Conservation (phyloP, 1,140 invertebrate species). For the Lethrus apterus region DNA sequence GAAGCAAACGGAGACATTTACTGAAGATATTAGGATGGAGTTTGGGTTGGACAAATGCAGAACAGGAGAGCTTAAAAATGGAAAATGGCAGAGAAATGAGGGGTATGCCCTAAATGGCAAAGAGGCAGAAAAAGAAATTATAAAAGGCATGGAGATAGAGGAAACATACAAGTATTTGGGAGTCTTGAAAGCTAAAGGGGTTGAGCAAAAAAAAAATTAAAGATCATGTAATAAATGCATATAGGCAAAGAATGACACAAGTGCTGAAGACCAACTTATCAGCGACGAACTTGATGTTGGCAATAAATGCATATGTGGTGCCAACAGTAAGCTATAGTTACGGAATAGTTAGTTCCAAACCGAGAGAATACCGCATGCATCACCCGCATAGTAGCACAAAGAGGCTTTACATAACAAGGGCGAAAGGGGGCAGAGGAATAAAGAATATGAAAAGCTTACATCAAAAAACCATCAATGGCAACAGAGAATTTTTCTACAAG, state of each 20-base stretch:
- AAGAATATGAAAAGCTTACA: too few relatives aligned
- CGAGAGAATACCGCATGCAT: too few relatives aligned
- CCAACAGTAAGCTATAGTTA: too few relatives aligned
- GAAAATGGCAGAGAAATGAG: not conserved
- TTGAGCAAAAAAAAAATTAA: constrained; percentile 1
- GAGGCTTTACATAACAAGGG: too few relatives aligned
- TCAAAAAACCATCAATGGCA: too few relatives aligned
- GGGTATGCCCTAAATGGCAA: not conserved
- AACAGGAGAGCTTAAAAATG: not conserved
- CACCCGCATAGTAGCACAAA: too few relatives aligned
- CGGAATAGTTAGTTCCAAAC: too few relatives aligned
- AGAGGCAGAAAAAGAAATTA: not conserved
- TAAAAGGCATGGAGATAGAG: not conserved
- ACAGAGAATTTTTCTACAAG: too few relatives aligned
- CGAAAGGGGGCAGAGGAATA: too few relatives aligned
- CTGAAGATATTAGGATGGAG: constrained; percentile 1
- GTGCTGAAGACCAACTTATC: too few relatives aligned
- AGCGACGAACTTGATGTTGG: too few relatives aligned
- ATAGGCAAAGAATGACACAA: not conserved
- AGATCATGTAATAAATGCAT: not conserved
- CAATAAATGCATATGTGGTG: too few relatives aligned
- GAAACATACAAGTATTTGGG: constrained; percentile 8
- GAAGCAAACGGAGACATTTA: not conserved
- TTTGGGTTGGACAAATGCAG: constrained; percentile 5
- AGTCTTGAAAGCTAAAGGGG: not conserved